Conservation (phyloP, 2,888 invertebrate genomes). For the Xestia xanthographa region DNA sequence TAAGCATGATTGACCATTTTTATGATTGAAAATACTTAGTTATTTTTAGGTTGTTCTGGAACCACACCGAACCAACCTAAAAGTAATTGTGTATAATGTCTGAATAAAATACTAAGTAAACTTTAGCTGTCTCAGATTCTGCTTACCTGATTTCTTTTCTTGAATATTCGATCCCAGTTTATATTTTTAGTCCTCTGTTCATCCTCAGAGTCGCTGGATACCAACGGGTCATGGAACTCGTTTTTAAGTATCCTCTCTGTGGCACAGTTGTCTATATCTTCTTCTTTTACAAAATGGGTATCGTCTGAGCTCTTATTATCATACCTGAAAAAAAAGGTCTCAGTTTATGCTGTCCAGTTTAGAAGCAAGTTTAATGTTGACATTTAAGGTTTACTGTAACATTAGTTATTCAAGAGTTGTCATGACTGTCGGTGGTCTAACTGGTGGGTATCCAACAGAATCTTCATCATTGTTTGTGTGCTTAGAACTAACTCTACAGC, state of each 20-base stretch:
- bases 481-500: neutral
- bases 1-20: no score
- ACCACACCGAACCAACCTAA: no score
- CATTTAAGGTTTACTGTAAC: neutral
- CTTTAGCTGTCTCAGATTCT: neutral
- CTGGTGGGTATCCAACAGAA: neutral
- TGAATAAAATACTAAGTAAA: neutral
- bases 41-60: no score
- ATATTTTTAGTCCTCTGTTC: conserved; percentile 68
- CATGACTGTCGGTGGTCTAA: neutral
- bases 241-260: conserved; percentile 81
- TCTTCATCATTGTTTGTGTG: neutral
- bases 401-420: neutral
- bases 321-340: conserved; percentile 70
- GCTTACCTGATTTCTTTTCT: conserved; percentile 32
- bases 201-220: conserved; percentile 80
- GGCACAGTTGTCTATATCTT: conserved; percentile 78
- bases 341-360: no score
- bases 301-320: conserved; percentile 55
- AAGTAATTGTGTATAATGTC: neutral
- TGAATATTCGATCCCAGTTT: conserved; percentile 80
- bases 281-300: conserved; percentile 75
- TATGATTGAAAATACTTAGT: neutral
- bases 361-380: neutral
- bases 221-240: conserved; percentile 78